Evolutionary conservation across 2,797 vertebrate genomes (phyloP), one percentile per base, ranked within the genome.

Genomic region (Monodelphis domestica): DNA sequence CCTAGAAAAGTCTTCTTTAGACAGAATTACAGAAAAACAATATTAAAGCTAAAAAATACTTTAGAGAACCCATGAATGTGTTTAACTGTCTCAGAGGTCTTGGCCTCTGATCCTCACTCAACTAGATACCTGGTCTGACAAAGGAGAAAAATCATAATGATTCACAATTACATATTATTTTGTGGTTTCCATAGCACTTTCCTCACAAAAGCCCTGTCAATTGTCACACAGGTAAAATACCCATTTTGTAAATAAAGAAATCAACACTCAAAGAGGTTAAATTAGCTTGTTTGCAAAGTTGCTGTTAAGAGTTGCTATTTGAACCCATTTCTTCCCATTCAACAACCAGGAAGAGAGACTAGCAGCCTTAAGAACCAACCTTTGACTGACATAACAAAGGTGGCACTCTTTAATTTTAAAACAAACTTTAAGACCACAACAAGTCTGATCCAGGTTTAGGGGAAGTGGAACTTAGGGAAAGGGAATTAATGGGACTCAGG

Each of bases 381-480:
- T 88, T 50, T 94, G 54, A 51, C 78, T 5, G 4, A n/a, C 78
- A 56, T 45, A 96, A 54, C 57, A 57, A 30, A 91, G 53, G 53
- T 51, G 17, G 26, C 90, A 93, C 45, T 93, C 53, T 89, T 96
- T 93, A 94, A 93, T 91, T 92, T 92, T 4, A 91, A 92, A 96
- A 95, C 53, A 96, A 93, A 93, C 87, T n/a, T n/a, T n/a, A 89
- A 90, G 38, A 24, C 21, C 84, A 95, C 70, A 55, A 9, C 15
- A 94, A 95, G 89, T 78, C 53, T 94, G 78, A 15, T 92, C 21
- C 38, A n/a, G 12, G 21, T 50, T 33, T 14, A 33, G 10, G 9
- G 11, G 26, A 38, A 87, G 52, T 55, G 52, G 45, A 15, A 30
- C 38, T 53, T 2, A 30, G 55, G 6, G 3, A 7, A 51, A 93